These are phyloP conservation scores for Chelonia mydas DNA, from an alignment of 2,797 vertebrate species.

Conservation along the genomic window DNA sequence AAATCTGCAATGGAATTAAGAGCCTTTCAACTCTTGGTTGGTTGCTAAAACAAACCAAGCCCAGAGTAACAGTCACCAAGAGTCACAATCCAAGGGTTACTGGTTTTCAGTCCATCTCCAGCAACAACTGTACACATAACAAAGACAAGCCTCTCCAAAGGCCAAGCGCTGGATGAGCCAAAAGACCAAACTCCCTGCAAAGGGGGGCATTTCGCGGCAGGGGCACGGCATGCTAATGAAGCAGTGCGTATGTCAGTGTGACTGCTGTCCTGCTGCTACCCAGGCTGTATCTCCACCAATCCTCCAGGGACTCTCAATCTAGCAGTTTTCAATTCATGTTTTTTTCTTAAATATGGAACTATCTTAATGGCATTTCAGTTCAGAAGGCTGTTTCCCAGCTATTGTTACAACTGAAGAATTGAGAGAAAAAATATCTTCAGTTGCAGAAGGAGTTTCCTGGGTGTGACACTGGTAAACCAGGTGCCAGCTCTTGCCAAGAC, in stretches of 20 bases:
- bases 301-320: background rate
- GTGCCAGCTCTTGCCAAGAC: no score
- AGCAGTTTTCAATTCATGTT: fast-evolving
- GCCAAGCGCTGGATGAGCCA: fast-evolving
- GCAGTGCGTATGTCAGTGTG: background rate
- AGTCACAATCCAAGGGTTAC: no score
- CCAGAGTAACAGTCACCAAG: no score
- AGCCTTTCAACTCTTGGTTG: no score
- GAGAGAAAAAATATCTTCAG: no score
- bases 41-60: no score
- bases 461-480: background rate
- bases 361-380: fast-evolving
- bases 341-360: fast-evolving
- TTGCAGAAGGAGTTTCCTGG: background rate
- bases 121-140: fast-evolving
- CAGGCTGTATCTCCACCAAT: fast-evolving
- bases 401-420: fast-evolving
- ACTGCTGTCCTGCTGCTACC: fast-evolving
- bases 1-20: no score
- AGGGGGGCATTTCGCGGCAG: fast-evolving
- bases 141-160: background rate
- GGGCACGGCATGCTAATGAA: fast-evolving
- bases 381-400: fast-evolving
- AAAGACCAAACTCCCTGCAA: background rate
- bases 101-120: fast-evolving